Conservation (phyloP, 1,140 invertebrate species). For the Drosophila pruinosa region DNA sequence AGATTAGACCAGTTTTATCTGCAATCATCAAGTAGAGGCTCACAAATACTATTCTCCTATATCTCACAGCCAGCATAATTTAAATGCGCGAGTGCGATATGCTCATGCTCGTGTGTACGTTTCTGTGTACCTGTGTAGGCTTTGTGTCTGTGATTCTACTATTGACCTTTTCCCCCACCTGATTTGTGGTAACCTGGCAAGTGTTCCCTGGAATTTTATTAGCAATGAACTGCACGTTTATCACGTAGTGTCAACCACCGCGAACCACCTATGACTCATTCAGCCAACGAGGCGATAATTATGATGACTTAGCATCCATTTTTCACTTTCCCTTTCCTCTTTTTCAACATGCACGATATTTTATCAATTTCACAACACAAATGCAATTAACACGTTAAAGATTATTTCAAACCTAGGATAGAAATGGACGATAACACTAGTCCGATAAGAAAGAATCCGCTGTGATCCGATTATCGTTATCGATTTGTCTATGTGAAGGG, state of each 20-base stretch:
- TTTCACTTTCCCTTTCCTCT: not conserved
- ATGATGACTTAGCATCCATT: not conserved
- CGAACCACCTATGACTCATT: slow-evolving; percentile 18
- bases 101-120: not conserved
- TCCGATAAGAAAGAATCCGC: not conserved
- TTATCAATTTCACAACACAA: slow-evolving; percentile 26
- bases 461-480: not conserved
- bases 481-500: not conserved
- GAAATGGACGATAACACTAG: not conserved
- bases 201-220: slow-evolving; percentile 16
- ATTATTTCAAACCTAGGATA: slow-evolving; percentile 4
- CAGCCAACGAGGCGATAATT: slow-evolving; percentile 21
- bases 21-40: slow-evolving; percentile 10
- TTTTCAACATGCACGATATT: not conserved
- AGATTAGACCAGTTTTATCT: slow-evolving; percentile 29
- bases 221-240: slow-evolving; percentile 20
- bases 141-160: not conserved
- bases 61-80: not conserved
- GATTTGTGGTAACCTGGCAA: slow-evolving; percentile 9
- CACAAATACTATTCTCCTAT: not conserved
- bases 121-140: not conserved
- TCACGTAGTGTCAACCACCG: not conserved
- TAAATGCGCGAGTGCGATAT: not conserved
- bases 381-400: not conserved
- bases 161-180: not conserved